phyloP scores from a whole-genome alignment of 1,140 invertebrate genomes.

The Ips typographus region DNA sequence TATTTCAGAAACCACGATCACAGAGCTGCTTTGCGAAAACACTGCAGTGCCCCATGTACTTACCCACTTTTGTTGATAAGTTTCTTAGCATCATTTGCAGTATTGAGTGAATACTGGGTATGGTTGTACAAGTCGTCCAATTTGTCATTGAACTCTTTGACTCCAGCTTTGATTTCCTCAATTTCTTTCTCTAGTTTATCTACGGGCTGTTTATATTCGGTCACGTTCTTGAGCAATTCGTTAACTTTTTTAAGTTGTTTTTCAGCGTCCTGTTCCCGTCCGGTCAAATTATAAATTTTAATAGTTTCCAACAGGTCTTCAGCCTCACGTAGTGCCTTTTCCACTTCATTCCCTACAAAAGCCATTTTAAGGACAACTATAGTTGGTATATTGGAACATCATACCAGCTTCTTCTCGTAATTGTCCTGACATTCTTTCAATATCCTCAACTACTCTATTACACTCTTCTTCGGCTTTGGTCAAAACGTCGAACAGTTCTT shows the following conservation, averaged over 20 bases:
- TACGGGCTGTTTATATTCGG: slow-evolving; percentile 66
- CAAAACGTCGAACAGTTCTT: slow-evolving; percentile 57
- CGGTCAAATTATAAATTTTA: slow-evolving; percentile 59
- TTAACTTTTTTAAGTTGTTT: slow-evolving; percentile 63
- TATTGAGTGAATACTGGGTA: slow-evolving; percentile 62
- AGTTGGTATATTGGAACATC: neutral
- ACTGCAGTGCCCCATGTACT: slow-evolving; percentile 14
- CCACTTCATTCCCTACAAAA: slow-evolving; percentile 66
- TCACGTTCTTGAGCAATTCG: slow-evolving; percentile 67
- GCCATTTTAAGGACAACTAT: neutral
- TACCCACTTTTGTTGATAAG: slow-evolving; percentile 62
- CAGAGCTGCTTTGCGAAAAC: neutral
- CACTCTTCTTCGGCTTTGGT: slow-evolving; percentile 57
- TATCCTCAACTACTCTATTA: slow-evolving; percentile 63
- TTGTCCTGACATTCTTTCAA: slow-evolving; percentile 65
- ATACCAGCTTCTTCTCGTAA: slow-evolving; percentile 64
- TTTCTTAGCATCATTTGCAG: slow-evolving; percentile 62
- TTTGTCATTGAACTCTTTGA: slow-evolving; percentile 65
- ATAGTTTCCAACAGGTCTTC: slow-evolving; percentile 69
- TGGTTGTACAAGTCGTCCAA: slow-evolving; percentile 73
- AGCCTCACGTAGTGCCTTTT: slow-evolving; percentile 73
- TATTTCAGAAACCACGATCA: neutral
- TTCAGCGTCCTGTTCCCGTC: slow-evolving; percentile 55
- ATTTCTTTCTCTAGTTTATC: slow-evolving; percentile 59
- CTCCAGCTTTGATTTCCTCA: slow-evolving; percentile 57